These are phyloP conservation scores for Nemoura dubitans DNA, from an alignment of 2,888 invertebrate species.

Conservation along the genomic window DNA sequence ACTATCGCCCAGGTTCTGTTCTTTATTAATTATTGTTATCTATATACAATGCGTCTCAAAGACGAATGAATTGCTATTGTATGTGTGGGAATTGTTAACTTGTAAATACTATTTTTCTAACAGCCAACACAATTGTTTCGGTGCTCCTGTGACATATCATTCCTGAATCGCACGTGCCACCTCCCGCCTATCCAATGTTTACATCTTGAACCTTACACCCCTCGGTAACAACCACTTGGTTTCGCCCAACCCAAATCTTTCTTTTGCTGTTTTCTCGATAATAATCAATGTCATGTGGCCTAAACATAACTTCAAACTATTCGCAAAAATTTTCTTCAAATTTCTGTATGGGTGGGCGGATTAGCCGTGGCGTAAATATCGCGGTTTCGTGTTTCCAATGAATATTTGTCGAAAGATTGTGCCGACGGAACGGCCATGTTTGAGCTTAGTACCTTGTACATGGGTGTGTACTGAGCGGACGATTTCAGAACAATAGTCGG, in stretches of 20 bases:
- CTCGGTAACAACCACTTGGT: conserved; percentile 40
- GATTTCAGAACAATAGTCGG: not conserved
- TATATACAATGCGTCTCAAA: not conserved
- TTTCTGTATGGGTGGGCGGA: not conserved
- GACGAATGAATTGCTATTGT: conserved; percentile 1
- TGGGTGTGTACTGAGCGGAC: conserved; percentile 37
- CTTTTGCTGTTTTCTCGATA: conserved; percentile 16
- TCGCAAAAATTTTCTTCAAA: not conserved
- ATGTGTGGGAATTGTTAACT: conserved; percentile 27
- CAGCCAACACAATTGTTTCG: not conserved
- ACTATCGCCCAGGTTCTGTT: not conserved
- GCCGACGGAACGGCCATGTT: conserved; percentile 47
- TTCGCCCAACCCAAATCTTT: conserved; percentile 18
- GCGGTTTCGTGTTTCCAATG: not conserved
- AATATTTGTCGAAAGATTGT: conserved; percentile 30
- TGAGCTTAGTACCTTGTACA: conserved; percentile 36
- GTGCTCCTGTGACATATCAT: not conserved
- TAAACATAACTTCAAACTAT: not conserved
- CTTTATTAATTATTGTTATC: conserved; percentile 17
- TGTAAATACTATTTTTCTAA: conserved; percentile 41
- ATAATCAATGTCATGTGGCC: conserved; percentile 10
- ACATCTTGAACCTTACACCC: conserved; percentile 34
- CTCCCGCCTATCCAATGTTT: conserved; percentile 43
- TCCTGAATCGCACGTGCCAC: conserved; percentile 1
- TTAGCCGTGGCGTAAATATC: not conserved